Percentiles rank a stretch among this genome's conserved stretches.
Conservation (phyloP, 2,113 vertebrate species). For the Tetraodon nigroviridis region DNA sequence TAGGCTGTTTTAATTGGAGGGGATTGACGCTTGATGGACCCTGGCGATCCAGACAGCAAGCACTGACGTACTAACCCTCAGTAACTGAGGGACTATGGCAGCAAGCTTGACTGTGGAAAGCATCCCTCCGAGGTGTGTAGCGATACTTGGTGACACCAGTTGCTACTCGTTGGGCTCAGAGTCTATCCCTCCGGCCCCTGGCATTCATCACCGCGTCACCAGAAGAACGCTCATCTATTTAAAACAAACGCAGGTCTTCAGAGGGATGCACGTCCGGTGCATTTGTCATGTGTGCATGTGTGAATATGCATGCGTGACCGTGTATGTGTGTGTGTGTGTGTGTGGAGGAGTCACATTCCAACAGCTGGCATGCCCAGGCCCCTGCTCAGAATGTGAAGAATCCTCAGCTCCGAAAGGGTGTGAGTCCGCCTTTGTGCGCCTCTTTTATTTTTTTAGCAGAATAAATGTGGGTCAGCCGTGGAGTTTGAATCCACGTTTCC, state of each 20-base stretch:
- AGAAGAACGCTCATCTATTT: no score
- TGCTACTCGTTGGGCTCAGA: not conserved
- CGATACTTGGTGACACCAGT: no score
- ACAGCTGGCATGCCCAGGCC: conserved; percentile 72
- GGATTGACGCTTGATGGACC: no score
- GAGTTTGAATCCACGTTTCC: conserved; percentile 22
- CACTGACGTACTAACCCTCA: no score
- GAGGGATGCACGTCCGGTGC: not conserved
- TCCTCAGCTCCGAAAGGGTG: conserved; percentile 36
- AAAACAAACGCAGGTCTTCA: not conserved
- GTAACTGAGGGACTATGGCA: no score
- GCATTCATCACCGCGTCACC: no score
- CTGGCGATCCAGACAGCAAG: no score
- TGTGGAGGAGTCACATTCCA: conserved; percentile 55
- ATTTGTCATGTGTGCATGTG: not conserved
- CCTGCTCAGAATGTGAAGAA: conserved; percentile 65
- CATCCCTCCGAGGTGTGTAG: no score
- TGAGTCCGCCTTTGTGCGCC: conserved; percentile 15
- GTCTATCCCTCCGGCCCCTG: not conserved
- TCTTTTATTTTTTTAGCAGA: conserved; percentile 19
- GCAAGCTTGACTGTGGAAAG: no score
- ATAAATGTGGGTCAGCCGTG: conserved; percentile 6
- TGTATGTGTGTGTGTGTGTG: not conserved
- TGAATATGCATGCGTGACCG: not conserved
- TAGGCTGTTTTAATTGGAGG: no score